A percentile compares a stretch with the other conserved stretches of the same genome.
Conservation (phyloP, 2,113 vertebrate genomes). For the Rhinolophus sinicus region DNA sequence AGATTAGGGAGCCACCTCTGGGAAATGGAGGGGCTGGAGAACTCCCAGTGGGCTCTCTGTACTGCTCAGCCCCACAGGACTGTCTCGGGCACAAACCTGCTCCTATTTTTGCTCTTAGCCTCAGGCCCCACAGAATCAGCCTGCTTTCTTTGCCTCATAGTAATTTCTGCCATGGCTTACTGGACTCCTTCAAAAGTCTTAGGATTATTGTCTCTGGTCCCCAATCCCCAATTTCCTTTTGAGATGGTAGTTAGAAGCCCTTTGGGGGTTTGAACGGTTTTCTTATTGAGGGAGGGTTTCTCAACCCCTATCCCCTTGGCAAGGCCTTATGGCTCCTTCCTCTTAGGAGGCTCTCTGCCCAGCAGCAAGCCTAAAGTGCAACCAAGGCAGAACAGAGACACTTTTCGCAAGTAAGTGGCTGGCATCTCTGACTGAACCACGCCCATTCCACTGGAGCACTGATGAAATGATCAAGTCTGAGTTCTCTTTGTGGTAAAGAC, state of each 20-base stretch:
- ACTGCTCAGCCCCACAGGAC: neutral
- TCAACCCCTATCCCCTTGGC: neutral
- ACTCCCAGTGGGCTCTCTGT: neutral
- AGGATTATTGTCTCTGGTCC: neutral
- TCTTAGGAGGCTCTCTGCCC: neutral
- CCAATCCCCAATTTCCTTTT: constrained; percentile 3
- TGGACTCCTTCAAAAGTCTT: neutral
- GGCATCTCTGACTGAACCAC: neutral
- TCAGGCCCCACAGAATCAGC: neutral
- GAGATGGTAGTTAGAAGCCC: neutral
- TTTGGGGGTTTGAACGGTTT: constrained; percentile 11
- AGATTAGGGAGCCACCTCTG: neutral
- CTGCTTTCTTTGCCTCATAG: neutral
- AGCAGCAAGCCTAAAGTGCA: neutral
- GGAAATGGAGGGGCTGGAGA: neutral
- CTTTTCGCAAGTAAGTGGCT: constrained; percentile 1
- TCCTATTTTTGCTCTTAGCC: neutral
- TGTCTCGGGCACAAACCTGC: neutral
- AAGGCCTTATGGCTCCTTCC: neutral
- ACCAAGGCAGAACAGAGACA: neutral
- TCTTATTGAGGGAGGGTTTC: neutral
- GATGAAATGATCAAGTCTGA: neutral
- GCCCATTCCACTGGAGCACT: neutral
- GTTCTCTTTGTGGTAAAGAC: neutral
- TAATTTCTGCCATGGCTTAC: neutral